A percentile compares a stretch with the other conserved stretches of the same genome.
Conservation (phyloP, 2,888 invertebrate species). For the Lissonota sp. region DNA sequence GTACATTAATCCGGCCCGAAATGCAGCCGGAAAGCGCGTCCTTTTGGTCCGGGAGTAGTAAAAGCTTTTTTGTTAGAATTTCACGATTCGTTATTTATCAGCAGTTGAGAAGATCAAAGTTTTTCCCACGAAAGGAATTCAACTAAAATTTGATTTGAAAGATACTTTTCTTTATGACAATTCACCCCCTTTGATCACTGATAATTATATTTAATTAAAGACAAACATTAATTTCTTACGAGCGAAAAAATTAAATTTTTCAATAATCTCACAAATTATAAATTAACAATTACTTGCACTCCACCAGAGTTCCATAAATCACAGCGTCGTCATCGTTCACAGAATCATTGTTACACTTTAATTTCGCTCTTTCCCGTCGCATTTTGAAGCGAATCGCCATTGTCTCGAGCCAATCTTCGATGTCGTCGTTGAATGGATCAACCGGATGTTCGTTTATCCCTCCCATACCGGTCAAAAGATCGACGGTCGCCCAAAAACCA, state of each 20-base stretch:
- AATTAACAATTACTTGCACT: conserved; percentile 63
- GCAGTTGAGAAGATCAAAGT: conserved; percentile 12
- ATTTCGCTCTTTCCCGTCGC: conserved; percentile 61
- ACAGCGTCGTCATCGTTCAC: conserved; percentile 39
- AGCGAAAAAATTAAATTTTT: background rate
- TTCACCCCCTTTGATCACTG: background rate
- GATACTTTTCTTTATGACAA: too few relatives aligned
- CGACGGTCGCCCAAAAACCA: conserved; percentile 88
- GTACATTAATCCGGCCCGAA: too few relatives aligned
- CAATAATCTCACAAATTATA: background rate
- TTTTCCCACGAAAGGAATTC: background rate
- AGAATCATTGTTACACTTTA: conserved; percentile 38
- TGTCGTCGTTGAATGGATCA: conserved; percentile 71
- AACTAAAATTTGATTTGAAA: too few relatives aligned
- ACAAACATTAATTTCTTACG: background rate
- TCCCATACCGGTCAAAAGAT: conserved; percentile 83
- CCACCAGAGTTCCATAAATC: conserved; percentile 50
- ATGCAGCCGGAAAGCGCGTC: too few relatives aligned
- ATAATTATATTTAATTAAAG: background rate
- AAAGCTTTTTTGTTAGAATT: background rate
- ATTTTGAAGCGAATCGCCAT: conserved; percentile 70
- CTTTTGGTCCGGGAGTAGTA: too few relatives aligned
- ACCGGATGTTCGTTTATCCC: conserved; percentile 46
- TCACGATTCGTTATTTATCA: conserved; percentile 23
- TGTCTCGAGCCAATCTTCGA: conserved; percentile 77